Conservation (phyloP, 2,888 invertebrate species). For the Pycnomerus fuliginosus region DNA sequence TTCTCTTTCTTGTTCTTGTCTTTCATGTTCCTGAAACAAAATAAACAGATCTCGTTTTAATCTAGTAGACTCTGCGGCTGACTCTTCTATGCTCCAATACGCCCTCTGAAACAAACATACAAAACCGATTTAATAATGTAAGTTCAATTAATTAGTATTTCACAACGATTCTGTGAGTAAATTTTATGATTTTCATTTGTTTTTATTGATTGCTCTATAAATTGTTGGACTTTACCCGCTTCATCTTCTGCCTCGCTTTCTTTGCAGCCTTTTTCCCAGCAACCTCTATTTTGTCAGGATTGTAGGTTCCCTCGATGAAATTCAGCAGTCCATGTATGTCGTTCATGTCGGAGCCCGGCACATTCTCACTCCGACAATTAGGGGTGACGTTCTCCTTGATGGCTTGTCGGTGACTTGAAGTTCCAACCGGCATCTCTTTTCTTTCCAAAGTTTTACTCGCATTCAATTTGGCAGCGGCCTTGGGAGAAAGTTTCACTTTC, state of each 20-base stretch:
- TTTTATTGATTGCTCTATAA: no score
- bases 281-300: slow-evolving; percentile 43
- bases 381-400: background rate
- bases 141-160: no score
- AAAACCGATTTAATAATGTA: no score
- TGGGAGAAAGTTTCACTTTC: slow-evolving; percentile 1
- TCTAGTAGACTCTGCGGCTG: no score
- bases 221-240: slow-evolving; percentile 61
- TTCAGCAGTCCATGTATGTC: slow-evolving; percentile 49
- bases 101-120: no score
- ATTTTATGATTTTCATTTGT: no score
- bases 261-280: slow-evolving; percentile 75
- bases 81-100: no score
- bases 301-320: slow-evolving; percentile 49
- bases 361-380: background rate
- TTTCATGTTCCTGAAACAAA: slow-evolving; percentile 44
- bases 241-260: slow-evolving; percentile 76
- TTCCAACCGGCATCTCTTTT: background rate
- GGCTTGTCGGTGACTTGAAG: background rate
- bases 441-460: background rate
- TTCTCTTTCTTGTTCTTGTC: slow-evolving; percentile 36
- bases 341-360: slow-evolving; percentile 15
- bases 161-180: no score
- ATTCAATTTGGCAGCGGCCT: slow-evolving; percentile 4
- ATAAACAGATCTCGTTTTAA: no score